Evolutionary conservation across 2,113 vertebrate genomes (phyloP).

Genomic region (Corythornis vintsioides): DNA sequence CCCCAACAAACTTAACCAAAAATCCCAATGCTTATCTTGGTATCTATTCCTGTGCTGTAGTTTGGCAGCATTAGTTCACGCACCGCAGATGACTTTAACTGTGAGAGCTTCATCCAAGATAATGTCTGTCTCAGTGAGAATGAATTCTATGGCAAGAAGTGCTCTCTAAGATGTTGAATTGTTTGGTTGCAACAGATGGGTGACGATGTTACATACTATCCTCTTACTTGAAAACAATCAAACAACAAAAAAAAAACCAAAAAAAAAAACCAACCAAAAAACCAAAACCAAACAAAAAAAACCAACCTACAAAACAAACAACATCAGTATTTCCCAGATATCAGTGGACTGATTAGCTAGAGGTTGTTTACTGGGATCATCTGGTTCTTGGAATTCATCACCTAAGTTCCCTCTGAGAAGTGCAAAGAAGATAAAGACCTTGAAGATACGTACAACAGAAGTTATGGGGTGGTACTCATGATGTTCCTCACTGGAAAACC

Average conservation of each 20-base stretch:
- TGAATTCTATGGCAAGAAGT: background rate
- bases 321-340: background rate
- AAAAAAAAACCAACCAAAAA: background rate
- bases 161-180: background rate
- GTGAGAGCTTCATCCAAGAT: background rate
- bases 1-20: too few relatives aligned
- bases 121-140: background rate
- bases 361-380: background rate
- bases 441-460: background rate
- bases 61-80: background rate
- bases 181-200: background rate
- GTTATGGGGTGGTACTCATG: accelerated
- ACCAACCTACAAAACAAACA: background rate
- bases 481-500: background rate
- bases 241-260: background rate
- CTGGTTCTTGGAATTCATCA: background rate
- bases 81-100: background rate
- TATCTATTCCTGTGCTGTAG: background rate
- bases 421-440: background rate
- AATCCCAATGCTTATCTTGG: background rate
- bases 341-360: background rate
- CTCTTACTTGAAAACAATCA: background rate
- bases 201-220: background rate
- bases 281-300: background rate
- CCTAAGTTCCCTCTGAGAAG: background rate